Percentiles rank a stretch among this genome's conserved stretches.
These are phyloP conservation scores for Dysdera silvatica DNA, from an alignment of 1,140 invertebrate species.

Conservation along the genomic window DNA sequence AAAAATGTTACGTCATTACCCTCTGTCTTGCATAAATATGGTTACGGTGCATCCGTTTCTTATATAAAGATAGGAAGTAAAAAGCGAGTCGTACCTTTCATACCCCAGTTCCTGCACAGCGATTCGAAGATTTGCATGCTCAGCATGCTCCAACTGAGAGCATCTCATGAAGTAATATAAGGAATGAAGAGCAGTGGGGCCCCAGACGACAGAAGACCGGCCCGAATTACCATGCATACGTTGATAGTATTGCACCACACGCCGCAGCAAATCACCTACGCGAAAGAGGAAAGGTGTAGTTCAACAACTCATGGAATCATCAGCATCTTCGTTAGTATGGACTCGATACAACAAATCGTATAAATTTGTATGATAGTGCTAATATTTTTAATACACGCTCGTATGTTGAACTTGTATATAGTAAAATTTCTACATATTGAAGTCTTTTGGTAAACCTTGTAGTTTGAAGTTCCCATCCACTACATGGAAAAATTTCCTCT, in stretches of 20 bases:
- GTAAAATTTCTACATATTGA: too few species aligned
- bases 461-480: too few species aligned
- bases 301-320: not conserved
- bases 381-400: too few species aligned
- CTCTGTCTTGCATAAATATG: too few species aligned
- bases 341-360: too few species aligned
- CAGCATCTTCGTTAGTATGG: too few species aligned
- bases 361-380: too few species aligned
- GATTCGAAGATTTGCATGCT: conserved; percentile 39
- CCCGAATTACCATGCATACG: conserved; percentile 21
- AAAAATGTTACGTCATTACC: too few species aligned
- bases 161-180: conserved; percentile 86
- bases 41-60: too few species aligned
- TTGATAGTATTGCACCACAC: conserved; percentile 47
- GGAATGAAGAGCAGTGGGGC: conserved; percentile 47
- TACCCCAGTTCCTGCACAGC: conserved; percentile 68
- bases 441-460: too few species aligned
- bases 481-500: too few species aligned
- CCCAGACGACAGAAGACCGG: conserved; percentile 36
- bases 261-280: conserved; percentile 54
- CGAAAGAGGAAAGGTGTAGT: not conserved
- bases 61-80: not conserved
- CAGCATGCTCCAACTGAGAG: conserved; percentile 64
- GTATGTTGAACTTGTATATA: too few species aligned
- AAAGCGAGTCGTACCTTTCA: conserved; percentile 50